These are phyloP conservation scores for Osedax frankpressi DNA, from an alignment of 2,888 invertebrate genomes.

Conservation along the genomic window DNA sequence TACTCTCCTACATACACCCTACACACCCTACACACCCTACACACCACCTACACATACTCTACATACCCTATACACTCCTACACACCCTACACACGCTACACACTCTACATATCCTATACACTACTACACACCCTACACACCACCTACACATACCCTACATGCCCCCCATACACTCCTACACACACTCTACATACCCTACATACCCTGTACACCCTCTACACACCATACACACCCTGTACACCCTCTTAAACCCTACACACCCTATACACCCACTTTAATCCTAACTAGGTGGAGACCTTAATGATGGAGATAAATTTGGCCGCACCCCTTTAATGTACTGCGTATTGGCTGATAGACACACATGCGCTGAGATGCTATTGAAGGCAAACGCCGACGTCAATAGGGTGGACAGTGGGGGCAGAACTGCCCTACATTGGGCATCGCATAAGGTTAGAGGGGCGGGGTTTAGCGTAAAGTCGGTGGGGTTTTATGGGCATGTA, in stretches of 20 bases:
- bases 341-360: slow-evolving; percentile 42
- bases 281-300: slow-evolving; percentile 28
- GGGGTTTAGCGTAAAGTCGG: no score
- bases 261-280: slow-evolving; percentile 15
- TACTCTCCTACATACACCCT: no score
- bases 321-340: slow-evolving; percentile 46
- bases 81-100: no score
- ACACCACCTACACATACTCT: no score
- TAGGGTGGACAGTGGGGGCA: slow-evolving; percentile 41
- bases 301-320: slow-evolving; percentile 44
- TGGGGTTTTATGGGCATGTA: no score
- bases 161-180: background rate
- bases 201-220: background rate
- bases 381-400: slow-evolving; percentile 42
- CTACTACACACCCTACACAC: background rate
- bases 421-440: slow-evolving; percentile 46
- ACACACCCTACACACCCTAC: no score
- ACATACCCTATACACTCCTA: no score
- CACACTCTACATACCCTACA: background rate
- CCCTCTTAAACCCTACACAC: background rate
- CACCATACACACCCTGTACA: background rate
- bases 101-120: background rate
- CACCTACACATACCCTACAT: background rate
- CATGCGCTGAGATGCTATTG: slow-evolving; percentile 43
- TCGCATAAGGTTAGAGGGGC: slow-evolving; percentile 39